Evolutionary conservation across 2,113 vertebrate genomes (phyloP).

Genomic region (Eurystomus gularis): DNA sequence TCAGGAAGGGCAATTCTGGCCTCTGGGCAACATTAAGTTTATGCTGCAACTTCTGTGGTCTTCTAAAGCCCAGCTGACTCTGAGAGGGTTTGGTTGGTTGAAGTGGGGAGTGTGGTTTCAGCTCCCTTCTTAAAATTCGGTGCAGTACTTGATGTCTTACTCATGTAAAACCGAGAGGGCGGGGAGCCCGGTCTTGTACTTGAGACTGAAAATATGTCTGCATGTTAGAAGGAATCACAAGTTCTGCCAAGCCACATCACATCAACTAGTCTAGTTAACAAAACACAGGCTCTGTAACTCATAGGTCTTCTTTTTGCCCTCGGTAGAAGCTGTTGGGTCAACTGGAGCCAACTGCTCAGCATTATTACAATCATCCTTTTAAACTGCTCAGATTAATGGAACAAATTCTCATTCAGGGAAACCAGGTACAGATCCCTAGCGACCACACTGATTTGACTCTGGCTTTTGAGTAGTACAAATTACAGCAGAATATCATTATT

Average conservation of each 20-base stretch:
- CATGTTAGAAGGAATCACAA: neutral
- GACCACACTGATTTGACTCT: neutral
- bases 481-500: slow-evolving; percentile 1
- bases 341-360: neutral
- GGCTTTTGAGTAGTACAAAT: neutral
- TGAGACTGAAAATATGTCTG: neutral
- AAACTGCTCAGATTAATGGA: neutral
- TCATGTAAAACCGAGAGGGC: neutral
- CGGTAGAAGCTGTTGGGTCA: neutral
- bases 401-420: slow-evolving; percentile 4
- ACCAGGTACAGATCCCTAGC: neutral
- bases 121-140: neutral
- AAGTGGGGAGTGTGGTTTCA: neutral
- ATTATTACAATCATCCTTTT: neutral
- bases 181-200: neutral
- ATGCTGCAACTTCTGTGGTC: neutral
- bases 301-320: neutral
- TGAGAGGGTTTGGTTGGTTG: neutral
- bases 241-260: neutral
- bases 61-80: neutral
- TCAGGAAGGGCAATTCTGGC: neutral
- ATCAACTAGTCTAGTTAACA: neutral
- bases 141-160: neutral
- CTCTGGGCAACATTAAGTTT: neutral
- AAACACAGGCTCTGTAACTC: neutral